phyloP scores from a whole-genome alignment of 2,113 vertebrate species.

The Pygathrix nemaeus region DNA sequence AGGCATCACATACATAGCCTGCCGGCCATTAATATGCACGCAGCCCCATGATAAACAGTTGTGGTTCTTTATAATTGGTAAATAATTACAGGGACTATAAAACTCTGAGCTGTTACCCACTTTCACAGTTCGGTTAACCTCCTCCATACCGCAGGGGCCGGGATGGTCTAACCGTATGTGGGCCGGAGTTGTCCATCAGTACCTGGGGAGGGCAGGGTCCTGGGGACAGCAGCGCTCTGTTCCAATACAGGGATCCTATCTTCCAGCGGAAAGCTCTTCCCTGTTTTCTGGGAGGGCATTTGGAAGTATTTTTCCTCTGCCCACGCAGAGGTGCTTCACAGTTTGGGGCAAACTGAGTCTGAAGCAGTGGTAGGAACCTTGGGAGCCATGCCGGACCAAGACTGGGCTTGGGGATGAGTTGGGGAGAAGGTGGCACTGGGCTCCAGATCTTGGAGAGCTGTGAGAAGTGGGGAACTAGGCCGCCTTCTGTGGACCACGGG shows the following conservation, averaged over 20 bases:
- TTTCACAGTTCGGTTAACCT: not conserved
- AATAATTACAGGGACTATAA: constrained; percentile 66
- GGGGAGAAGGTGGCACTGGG: not conserved
- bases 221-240: not conserved
- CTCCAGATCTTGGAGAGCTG: not conserved
- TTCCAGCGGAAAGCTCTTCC: not conserved
- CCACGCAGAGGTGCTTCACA: not conserved
- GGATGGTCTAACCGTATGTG: not conserved
- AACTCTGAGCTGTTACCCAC: constrained; percentile 55
- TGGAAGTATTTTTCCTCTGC: not conserved
- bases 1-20: not conserved
- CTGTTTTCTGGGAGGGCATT: not conserved
- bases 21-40: not conserved
- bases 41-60: constrained; percentile 22
- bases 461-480: too few relatives aligned
- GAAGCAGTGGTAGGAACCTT: not conserved
- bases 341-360: not conserved
- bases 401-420: not conserved
- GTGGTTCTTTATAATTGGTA: constrained; percentile 47
- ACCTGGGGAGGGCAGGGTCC: not conserved
- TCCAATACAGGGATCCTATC: not conserved
- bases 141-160: not conserved
- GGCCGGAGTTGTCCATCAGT: not conserved
- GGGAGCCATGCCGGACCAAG: too few relatives aligned
- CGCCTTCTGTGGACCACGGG: fast-evolving